Conservation (phyloP, 1,140 invertebrate species). For the Pectinophora gossypiella region DNA sequence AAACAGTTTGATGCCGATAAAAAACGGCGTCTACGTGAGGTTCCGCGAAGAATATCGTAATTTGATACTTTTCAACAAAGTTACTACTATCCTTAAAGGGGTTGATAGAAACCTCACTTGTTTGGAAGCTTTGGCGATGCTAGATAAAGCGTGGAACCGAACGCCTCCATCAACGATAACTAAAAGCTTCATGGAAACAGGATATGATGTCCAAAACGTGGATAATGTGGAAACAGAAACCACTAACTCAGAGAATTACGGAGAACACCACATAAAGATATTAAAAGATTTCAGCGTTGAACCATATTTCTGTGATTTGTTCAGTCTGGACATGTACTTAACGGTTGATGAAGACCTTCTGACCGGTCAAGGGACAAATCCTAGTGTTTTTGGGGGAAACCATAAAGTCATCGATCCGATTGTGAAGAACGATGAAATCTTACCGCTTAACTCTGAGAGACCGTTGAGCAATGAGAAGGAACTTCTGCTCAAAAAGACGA, state of each 20-base stretch:
- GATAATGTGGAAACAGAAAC: background rate
- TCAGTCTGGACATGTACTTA: background rate
- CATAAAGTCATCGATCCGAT: slow-evolving; percentile 21
- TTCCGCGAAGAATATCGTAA: background rate
- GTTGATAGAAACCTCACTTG: background rate
- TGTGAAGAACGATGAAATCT: too few species aligned
- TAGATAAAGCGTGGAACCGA: background rate
- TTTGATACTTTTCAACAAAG: background rate
- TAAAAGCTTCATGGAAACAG: background rate
- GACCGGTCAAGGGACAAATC: background rate
- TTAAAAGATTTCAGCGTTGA: background rate
- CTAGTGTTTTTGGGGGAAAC: slow-evolving; percentile 24
- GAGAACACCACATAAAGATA: background rate
- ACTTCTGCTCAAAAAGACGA: too few species aligned
- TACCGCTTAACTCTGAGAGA: too few species aligned
- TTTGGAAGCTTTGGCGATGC: background rate
- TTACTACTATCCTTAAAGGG: background rate
- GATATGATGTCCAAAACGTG: background rate
- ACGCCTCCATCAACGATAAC: background rate
- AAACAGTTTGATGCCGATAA: background rate
- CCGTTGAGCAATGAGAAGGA: too few species aligned
- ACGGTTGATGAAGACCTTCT: background rate
- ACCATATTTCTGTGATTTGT: background rate
- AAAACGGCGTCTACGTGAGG: background rate
- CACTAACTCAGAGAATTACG: background rate